Evolutionary conservation across 1,140 invertebrate genomes (phyloP), one percentile per base, ranked within the genome.

Genomic region (Uloborus diversus): DNA sequence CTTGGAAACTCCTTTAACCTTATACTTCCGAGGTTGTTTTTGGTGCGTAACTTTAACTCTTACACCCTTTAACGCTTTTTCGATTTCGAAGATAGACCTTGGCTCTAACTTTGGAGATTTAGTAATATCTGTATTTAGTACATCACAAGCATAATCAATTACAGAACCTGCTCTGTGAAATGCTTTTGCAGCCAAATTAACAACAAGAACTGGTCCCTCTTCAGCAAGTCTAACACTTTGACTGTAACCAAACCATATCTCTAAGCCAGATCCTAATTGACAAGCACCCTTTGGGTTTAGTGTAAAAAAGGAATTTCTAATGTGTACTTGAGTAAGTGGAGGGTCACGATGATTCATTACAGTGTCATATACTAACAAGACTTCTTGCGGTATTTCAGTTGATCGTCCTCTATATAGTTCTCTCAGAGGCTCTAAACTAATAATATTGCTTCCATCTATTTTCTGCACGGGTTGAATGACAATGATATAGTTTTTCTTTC

Each of bases 31-130:
- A 17, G 28, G 49, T 33, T 80, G 79, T 9, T n/a, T 1, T 1
- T 83, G 59, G 65, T 84, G 83, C 25, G 73, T 84, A 0, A 82
- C 83, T 3, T 61, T 14, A 9, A 84, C 47, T 3, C 33, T 33
- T 11, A 84, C 51, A n/a, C 56, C 59, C 33, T 73, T 82, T 7
- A 84, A 30, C 14, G 70, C 66, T 23, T 51, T 61, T 20, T 69
- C 51, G 4, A 83, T 33, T 9, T 49, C 42, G 23, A 59, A 73
- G 3, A 79, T 35, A 32, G 80, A 57, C 20, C 70, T 53, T 9
- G 56, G 33, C 30, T 61, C 71, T 37, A 80, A 59, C 3, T 13
- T 4, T 14, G 17, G 4, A 30, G 9, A 23, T 17, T 28, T 23
- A 9, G 3, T 47, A n/a, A 62, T 37, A 42, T 82, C 81, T 17